Percentiles rank a stretch among this genome's conserved stretches.
Evolutionary conservation across 2,113 vertebrate genomes (phyloP).

Genomic region (Tonatia bakeri): DNA sequence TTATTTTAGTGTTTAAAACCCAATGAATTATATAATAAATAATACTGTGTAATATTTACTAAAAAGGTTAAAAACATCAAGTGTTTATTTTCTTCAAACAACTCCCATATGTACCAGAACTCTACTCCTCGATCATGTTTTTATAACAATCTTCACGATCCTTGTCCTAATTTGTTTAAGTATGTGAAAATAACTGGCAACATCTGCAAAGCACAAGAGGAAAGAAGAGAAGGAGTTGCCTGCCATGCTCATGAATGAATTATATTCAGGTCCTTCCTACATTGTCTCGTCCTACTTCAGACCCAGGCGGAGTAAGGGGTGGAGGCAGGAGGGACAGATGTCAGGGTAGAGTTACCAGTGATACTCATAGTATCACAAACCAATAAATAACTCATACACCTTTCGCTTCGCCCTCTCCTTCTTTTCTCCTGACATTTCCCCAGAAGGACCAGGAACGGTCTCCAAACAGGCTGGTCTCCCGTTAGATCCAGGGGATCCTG

Average conservation of each 20-base stretch:
- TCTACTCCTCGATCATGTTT: neutral
- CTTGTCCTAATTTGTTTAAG: neutral
- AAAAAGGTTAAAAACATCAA: neutral
- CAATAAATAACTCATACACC: slow-evolving; percentile 30
- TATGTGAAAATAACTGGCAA: neutral
- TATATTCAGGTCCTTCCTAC: neutral
- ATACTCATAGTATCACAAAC: neutral
- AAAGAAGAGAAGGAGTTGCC: neutral
- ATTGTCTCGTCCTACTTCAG: neutral
- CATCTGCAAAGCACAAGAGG: neutral
- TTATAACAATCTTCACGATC: neutral
- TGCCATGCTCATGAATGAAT: slow-evolving; percentile 31
- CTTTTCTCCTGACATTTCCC: neutral
- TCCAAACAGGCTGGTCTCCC: neutral
- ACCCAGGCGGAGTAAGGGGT: neutral
- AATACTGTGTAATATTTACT: neutral
- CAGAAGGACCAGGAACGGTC: neutral
- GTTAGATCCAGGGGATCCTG: neutral
- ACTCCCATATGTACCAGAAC: neutral
- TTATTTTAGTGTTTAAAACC: neutral
- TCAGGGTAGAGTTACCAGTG: neutral
- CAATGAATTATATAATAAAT: neutral
- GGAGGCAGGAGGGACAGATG: neutral
- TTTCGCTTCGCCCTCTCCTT: neutral
- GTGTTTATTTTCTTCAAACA: neutral